Evolutionary conservation across 53 echinoderm and acorn worm genomes (phyloP), one percentile per base, ranked within the genome.

Genomic region (Crossaster papposus): DNA sequence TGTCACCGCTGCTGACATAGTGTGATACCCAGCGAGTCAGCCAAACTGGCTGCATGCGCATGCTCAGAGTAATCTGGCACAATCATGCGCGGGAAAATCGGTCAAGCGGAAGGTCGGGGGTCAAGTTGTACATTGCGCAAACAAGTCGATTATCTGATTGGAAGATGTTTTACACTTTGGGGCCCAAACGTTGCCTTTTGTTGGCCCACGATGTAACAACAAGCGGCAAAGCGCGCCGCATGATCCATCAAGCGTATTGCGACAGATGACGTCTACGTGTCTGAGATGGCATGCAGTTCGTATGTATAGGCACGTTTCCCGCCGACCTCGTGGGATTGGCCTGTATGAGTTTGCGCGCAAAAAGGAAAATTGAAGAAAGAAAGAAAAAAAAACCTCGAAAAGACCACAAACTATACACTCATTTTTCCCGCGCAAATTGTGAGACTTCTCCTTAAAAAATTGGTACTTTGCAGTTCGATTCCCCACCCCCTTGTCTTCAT

Each of bases 111-210:
- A 77, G 87, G 87, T 87, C 87, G 58, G 37, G 77, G 87, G 75
- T 87, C 87, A 77, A 32, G n/a, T 13, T 76, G 77, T 55, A 51
- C 76, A 87, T 44, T 44, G 44, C 44, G 44, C 44, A 44, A 44
- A 87, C 75, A 76, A 87, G 32, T 30, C 29, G 87, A 87, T 87
- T 87, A 87, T 87, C 87, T 76, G 87, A 87, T 87, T 87, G 87
- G 87, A 54, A 58, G 87, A 87, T 87, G 87, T 87, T 87, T 87
- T 87, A 87, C 87, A 87, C 87, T 87, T 87, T 75, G 31, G 87
- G 87, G 84, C 26, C 77, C 54, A 87, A 76, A 63, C 77, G 87
- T 87, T 87, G 87, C 87, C 87, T 87, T 44, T 87, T 87, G 87
- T 87, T 87, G 51, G 87, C 55, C 64, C 87, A 87, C 87, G 87